These are phyloP conservation scores for Plutella xylostella DNA, from an alignment of 2,888 invertebrate species.

Conservation along the genomic window DNA sequence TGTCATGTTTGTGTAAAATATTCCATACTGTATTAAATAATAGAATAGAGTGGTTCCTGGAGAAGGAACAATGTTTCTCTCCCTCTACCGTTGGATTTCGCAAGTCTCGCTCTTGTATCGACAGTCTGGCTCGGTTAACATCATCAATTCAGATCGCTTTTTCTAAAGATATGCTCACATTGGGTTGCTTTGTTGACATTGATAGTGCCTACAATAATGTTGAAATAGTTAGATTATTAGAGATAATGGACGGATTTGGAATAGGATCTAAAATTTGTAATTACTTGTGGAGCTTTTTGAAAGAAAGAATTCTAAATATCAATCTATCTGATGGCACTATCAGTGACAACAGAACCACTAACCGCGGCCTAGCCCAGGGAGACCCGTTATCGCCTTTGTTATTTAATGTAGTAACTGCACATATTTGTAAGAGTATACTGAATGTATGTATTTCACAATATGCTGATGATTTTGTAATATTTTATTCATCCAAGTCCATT, in stretches of 20 bases:
- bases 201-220: neutral
- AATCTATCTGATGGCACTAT: neutral
- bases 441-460: slow-evolving; percentile 1
- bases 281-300: neutral
- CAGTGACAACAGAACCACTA: neutral
- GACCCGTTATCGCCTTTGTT: neutral
- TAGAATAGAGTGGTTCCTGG: neutral
- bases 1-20: neutral
- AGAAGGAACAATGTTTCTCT: neutral
- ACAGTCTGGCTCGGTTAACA: neutral
- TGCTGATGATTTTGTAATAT: neutral
- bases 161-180: neutral
- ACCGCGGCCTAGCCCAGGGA: neutral
- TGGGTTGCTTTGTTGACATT: neutral
- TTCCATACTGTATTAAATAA: neutral
- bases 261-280: neutral
- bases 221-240: neutral
- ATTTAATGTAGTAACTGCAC: neutral
- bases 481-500: neutral
- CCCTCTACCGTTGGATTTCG: neutral
- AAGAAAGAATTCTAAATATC: too few relatives aligned
- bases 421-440: neutral
- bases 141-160: neutral
- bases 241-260: neutral
- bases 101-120: neutral